A percentile compares a stretch with the other conserved stretches of the same genome.
Evolutionary conservation across 2,113 vertebrate species (phyloP).

Genomic region (Phrynocephalus versicolor): DNA sequence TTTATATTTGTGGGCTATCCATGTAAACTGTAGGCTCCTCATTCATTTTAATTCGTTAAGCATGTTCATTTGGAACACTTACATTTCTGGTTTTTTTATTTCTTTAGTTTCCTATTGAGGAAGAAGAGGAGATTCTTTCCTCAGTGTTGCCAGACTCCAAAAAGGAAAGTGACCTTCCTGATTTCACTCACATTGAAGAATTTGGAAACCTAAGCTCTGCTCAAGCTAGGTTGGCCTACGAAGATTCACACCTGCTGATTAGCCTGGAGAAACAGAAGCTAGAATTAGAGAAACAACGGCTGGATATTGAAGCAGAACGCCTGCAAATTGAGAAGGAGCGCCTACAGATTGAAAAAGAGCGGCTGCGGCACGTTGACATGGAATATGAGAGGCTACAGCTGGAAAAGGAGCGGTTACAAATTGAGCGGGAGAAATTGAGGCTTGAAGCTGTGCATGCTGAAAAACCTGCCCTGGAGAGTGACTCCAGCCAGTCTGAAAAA

Average conservation of each 20-base stretch:
- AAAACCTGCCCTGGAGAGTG: constrained; percentile 74
- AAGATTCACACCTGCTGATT: constrained; percentile 82
- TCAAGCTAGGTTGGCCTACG: constrained; percentile 78
- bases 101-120: constrained; percentile 82
- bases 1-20: neutral
- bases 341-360: constrained; percentile 86
- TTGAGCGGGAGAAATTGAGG: constrained; percentile 86
- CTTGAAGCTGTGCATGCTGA: constrained; percentile 80
- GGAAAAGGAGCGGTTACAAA: constrained; percentile 87
- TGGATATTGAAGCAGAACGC: constrained; percentile 87
- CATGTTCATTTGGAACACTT: neutral
- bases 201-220: constrained; percentile 83
- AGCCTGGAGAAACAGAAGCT: constrained; percentile 90
- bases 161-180: constrained; percentile 81
- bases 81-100: neutral
- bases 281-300: constrained; percentile 88
- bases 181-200: constrained; percentile 87
- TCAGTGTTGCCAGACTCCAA: constrained; percentile 88
- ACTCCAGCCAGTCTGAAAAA: constrained; percentile 75
- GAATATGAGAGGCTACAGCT: constrained; percentile 87
- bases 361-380: constrained; percentile 82
- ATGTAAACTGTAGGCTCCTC: neutral
- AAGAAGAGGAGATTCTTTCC: constrained; percentile 91
- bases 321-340: constrained; percentile 89
- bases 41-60: constrained; percentile 5